Conservation (phyloP, 2,113 vertebrate species). For the Phoxinus phoxinus region DNA sequence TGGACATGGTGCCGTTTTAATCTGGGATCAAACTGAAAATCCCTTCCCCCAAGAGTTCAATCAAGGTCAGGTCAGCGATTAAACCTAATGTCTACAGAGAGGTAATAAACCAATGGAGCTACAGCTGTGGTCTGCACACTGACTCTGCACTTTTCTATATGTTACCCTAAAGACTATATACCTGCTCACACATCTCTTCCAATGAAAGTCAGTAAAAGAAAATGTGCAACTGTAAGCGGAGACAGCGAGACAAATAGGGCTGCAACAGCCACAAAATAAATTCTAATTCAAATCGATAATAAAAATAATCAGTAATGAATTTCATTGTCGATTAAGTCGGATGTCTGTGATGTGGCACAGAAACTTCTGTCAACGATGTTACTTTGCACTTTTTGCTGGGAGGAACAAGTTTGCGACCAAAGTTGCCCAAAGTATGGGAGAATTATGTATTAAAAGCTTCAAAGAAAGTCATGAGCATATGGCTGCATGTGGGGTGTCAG, state of each 20-base stretch:
- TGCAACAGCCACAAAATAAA: not conserved
- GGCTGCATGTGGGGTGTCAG: not conserved
- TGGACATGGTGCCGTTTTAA: constrained; percentile 77
- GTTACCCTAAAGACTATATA: not conserved
- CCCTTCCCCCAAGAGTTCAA: constrained; percentile 75
- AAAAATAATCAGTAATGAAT: not conserved
- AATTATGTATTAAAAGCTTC: not conserved
- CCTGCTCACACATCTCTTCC: not conserved
- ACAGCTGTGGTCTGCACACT: constrained; percentile 18
- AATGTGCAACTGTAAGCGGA: not conserved
- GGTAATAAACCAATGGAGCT: constrained; percentile 59
- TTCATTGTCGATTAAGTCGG: not conserved
- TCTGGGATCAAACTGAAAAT: constrained; percentile 82
- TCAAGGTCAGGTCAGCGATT: constrained; percentile 77
- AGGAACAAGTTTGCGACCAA: not conserved
- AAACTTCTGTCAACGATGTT: not conserved
- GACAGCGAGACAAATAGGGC: not conserved
- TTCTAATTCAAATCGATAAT: not conserved
- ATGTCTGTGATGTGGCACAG: not conserved
- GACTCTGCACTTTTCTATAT: constrained; percentile 7
- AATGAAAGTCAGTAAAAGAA: not conserved
- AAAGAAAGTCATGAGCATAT: constrained; percentile 1
- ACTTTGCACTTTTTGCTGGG: not conserved
- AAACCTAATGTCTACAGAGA: constrained; percentile 67
- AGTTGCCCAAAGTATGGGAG: not conserved